These are phyloP conservation scores for Mythimna impura DNA, from an alignment of 2,888 invertebrate genomes.

Conservation along the genomic window DNA sequence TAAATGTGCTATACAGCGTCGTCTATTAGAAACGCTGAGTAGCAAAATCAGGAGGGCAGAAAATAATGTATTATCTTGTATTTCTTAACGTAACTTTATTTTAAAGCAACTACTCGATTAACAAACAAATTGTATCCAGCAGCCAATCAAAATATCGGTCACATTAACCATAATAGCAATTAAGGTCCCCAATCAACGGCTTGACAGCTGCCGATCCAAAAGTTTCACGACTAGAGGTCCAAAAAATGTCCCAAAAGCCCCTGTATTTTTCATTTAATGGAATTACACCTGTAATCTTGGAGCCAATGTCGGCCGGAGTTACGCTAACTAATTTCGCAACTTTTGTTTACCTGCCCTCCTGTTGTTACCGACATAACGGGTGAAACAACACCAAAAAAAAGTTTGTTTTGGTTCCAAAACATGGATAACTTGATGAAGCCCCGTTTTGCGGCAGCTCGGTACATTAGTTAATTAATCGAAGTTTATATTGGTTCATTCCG, in stretches of 20 bases:
- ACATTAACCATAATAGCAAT: constrained; percentile 48
- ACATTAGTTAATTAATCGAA: constrained; percentile 63
- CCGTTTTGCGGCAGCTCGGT: constrained; percentile 55
- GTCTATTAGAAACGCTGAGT: not conserved
- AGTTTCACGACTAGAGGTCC: constrained; percentile 18
- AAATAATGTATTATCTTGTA: too few relatives aligned
- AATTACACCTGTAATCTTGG: constrained; percentile 64
- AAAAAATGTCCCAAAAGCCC: constrained; percentile 37
- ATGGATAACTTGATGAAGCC: constrained; percentile 63
- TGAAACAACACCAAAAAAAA: constrained; percentile 62
- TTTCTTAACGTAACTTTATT: not conserved
- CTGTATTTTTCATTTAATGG: constrained; percentile 59
- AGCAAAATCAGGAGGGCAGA: too few relatives aligned
- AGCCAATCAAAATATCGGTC: constrained; percentile 37
- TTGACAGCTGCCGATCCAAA: constrained; percentile 57
- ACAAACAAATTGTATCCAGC: not conserved
- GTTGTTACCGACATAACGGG: constrained; percentile 59
- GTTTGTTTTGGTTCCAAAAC: constrained; percentile 59
- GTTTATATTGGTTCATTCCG: constrained; percentile 60
- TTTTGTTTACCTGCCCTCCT: constrained; percentile 63
- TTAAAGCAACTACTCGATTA: not conserved
- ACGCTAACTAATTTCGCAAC: constrained; percentile 62
- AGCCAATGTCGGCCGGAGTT: constrained; percentile 55
- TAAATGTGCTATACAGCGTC: not conserved
- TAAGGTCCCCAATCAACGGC: constrained; percentile 42